phyloP scores from a whole-genome alignment of 1,140 invertebrate genomes.

The Procambarus virginalis region DNA sequence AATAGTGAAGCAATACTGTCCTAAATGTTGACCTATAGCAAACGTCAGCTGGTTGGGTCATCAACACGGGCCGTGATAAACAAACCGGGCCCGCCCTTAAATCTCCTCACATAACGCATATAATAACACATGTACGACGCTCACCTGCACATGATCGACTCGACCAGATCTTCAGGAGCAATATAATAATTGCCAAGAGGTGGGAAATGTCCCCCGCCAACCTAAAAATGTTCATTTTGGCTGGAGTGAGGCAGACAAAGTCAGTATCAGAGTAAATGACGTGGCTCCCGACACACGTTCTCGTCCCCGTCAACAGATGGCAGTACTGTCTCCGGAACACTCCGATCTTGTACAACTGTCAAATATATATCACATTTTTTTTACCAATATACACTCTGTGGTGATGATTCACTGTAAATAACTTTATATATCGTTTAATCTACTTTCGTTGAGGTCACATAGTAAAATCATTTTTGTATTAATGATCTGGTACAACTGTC shows the following conservation, averaged over 20 bases:
- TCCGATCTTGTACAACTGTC: background rate
- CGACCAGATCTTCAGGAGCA: slow-evolving; percentile 98
- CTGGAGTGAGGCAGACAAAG: background rate
- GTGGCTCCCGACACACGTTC: slow-evolving; percentile 40
- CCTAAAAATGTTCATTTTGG: slow-evolving; percentile 96
- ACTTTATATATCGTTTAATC: too few species aligned
- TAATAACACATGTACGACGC: background rate
- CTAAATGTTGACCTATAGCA: background rate
- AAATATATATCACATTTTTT: background rate
- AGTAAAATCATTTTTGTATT: background rate
- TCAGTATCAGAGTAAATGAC: slow-evolving; percentile 12
- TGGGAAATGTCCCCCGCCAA: slow-evolving; percentile 96
- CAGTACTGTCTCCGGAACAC: background rate
- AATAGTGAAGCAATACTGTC: background rate
- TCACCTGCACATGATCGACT: slow-evolving; percentile 64
- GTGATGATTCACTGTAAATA: too few species aligned
- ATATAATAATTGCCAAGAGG: slow-evolving; percentile 94
- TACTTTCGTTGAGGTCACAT: too few species aligned
- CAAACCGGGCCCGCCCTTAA: slow-evolving; percentile 25
- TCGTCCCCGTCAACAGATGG: background rate
- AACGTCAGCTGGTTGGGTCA: slow-evolving; percentile 26
- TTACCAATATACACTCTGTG: too few species aligned
- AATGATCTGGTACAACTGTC: too few species aligned
- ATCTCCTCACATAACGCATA: slow-evolving; percentile 31
- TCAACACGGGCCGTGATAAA: slow-evolving; percentile 20